Base-by-base conservation (phyloP, 2,797 vertebrate genomes). In the Potorous gilbertii region DNA sequence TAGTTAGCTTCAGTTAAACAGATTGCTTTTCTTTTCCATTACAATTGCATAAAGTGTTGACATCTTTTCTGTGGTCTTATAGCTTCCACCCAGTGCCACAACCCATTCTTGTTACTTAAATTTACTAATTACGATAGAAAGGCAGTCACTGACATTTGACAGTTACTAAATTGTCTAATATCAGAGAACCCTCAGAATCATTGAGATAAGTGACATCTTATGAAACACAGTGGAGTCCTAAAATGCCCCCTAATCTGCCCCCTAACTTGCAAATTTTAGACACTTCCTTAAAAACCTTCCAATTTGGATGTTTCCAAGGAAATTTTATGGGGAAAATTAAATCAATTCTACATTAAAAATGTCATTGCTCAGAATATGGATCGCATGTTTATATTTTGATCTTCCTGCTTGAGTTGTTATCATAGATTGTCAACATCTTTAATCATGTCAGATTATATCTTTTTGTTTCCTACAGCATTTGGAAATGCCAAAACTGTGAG, bases 401-500 rank as follows among this genome's bases (percentile, higher is more conserved):
- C 54, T 96, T 93, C 94, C 34, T 94, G 56, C 29, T 91, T 55
- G 21, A 91, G 94, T 57, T 93, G 92, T 92, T 95, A 12, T 87
- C 31, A 12, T 27, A 46, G 18, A 27, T 81, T 96, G 54, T 95
- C 93, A 28, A 14, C 21, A 28, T 87, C 24, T 55, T 93, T 97
- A 93, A 95, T 40, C 54, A 31, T 87, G 21, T 27, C 40, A 87
- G 21, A 87, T 87, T 95, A 56, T 93, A 66, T 90, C 1, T 87
- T 94, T 93, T 96, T 96, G 90, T 98, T 92, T 98, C 93, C 94
- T 57, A 27, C 56, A 99, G 99, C 99, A 96, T 99, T 99, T 98
- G 99, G 99, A 98, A 99, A 99, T 97, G 99, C 99, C 96, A 99
- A 99, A 99, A 99, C 99, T 9, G 99, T 99, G 96, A 99, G 99